Evolutionary conservation across 2,888 invertebrate species (phyloP).

Genomic region (Timema cristinae): DNA sequence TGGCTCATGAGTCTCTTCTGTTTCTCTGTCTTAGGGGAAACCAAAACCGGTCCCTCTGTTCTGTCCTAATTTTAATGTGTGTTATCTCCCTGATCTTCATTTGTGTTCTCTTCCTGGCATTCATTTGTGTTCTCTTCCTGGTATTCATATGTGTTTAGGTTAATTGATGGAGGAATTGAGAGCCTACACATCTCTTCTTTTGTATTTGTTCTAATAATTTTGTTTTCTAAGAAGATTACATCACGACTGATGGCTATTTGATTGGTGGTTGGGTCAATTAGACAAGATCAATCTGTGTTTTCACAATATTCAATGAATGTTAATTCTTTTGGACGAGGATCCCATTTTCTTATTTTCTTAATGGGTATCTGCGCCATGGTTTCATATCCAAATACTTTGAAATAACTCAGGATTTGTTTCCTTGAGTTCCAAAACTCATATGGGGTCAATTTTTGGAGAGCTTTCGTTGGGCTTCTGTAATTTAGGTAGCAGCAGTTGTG

Average conservation of each 20-base stretch:
- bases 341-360: not conserved
- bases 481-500: not conserved
- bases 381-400: not conserved
- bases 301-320: not conserved
- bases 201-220: not conserved
- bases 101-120: not conserved
- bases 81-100: not conserved
- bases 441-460: not conserved
- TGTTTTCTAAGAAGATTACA: not conserved
- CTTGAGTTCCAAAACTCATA: conserved; percentile 1
- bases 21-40: not conserved
- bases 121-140: not conserved
- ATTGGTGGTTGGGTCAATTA: not conserved
- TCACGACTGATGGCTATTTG: not conserved
- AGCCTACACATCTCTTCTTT: not conserved
- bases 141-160: not conserved
- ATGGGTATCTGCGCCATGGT: not conserved
- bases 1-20: not conserved
- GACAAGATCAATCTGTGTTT: not conserved
- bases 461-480: not conserved
- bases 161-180: not conserved
- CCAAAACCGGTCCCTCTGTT: not conserved
- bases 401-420: not conserved
- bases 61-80: too few relatives aligned
- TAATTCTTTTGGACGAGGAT: not conserved